Evolutionary conservation across 2,113 vertebrate species (phyloP).

Genomic region (Ceyx cyanopectus): DNA sequence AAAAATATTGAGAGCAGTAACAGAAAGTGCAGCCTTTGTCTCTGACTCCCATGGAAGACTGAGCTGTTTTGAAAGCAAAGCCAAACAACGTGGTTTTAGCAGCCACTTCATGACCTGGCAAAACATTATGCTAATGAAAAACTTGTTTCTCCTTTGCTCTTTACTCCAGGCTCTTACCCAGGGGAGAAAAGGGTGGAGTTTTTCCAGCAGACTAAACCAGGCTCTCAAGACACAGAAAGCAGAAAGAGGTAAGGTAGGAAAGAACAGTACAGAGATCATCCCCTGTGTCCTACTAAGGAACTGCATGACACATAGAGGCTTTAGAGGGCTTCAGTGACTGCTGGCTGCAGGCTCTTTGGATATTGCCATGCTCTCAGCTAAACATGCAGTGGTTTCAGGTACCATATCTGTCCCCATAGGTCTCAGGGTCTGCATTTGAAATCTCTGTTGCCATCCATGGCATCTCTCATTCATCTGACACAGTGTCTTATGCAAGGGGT

Average conservation of each 20-base stretch:
- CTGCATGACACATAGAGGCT: neutral
- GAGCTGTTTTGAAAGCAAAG: slow-evolving; percentile 7
- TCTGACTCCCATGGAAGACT: neutral
- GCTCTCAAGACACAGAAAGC: neutral
- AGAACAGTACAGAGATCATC: neutral
- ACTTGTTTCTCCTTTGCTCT: neutral
- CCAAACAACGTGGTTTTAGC: neutral
- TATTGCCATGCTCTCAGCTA: neutral
- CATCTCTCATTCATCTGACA: neutral
- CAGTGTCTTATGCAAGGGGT: accelerated
- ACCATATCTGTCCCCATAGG: accelerated
- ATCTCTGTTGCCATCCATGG: neutral
- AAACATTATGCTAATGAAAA: neutral
- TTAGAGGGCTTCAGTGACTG: neutral
- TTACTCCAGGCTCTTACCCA: neutral
- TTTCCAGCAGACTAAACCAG: neutral
- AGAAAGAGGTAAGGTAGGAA: neutral
- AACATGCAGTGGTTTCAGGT: neutral
- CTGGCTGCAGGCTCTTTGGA: neutral
- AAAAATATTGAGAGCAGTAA: neutral
- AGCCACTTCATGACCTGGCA: neutral
- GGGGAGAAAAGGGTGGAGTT: neutral
- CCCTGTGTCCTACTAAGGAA: neutral
- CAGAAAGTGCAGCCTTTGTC: slow-evolving; percentile 25
- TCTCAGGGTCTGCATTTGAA: neutral